Evolutionary conservation across 2,113 vertebrate species (phyloP), one percentile per base, ranked within the genome.

Genomic region (Cryptotis parvus): DNA sequence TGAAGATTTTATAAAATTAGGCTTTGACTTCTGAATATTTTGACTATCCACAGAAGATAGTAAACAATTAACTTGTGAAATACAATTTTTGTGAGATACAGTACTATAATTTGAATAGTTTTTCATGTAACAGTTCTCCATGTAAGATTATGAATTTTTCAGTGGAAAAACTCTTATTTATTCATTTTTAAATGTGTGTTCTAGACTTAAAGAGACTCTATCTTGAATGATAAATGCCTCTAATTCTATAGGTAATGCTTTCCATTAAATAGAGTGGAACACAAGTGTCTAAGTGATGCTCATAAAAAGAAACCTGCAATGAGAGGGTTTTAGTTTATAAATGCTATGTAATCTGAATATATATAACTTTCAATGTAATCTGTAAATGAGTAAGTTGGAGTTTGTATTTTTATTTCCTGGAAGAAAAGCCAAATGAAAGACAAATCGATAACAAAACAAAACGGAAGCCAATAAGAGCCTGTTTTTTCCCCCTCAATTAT

Each of bases 341-440:
- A 9, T 93, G 9, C 3, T 52, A 33, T 58, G 9, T 45, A 24
- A 16, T 89, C 22, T 86, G 16, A 35, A 16, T 69, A 55, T 15
- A 55, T 55, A 55, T 24, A 22, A 58, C 55, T 58, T 58, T 58
- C 22, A 26, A 72, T 39, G 3, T 72, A 35, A 37, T 58, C 55
- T 58, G 24, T 6, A 58, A 86, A 35, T 58, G 49, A 84, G n/a
- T 39, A 92, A 89, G 63, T 69, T 49, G 80, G 18, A 77, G 58
- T 84, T 93, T 2, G 39, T 9, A 31, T 78, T 68, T 74, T 65
- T 20, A 29, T 78, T 73, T 76, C 43, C 24, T 70, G 27, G 15
- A 9, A 81, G 69, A 74, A 90, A 41, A 26, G n/a, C 31, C 61
- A 94, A 91, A 76, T 89, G 61, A 84, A 93, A 93, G 52, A 26